phyloP scores from a whole-genome alignment of 2,797 vertebrate genomes.

The Sebastes glaucus region DNA sequence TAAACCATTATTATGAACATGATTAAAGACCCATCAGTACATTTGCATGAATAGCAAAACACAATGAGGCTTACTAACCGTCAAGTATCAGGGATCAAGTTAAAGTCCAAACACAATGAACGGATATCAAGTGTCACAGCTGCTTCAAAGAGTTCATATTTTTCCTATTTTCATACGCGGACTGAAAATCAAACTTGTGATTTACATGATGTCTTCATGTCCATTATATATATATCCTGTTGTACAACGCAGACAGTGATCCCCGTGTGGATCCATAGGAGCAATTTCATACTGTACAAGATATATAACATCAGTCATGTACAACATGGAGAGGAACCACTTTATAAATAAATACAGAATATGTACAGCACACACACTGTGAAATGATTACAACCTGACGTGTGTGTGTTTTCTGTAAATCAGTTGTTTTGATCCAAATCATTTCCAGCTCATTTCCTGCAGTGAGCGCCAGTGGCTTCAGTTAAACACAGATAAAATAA shows the following conservation, averaged over 20 bases:
- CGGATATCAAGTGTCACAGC: background rate
- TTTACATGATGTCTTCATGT: background rate
- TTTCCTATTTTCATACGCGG: background rate
- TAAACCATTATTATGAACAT: slow-evolving; percentile 26
- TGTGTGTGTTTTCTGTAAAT: slow-evolving; percentile 52
- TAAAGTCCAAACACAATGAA: background rate
- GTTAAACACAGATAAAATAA: slow-evolving; percentile 5
- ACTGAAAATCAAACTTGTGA: background rate
- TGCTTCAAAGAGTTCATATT: background rate
- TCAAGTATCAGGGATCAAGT: slow-evolving; percentile 33
- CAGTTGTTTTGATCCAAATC: slow-evolving; percentile 30
- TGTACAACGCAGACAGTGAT: slow-evolving; percentile 17
- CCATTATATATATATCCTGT: background rate
- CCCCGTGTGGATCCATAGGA: slow-evolving; percentile 13
- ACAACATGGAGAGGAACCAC: slow-evolving; percentile 37
- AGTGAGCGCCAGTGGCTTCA: background rate
- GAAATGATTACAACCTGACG: slow-evolving; percentile 47
- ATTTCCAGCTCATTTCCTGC: slow-evolving; percentile 20
- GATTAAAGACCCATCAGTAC: slow-evolving; percentile 6
- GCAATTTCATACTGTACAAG: slow-evolving; percentile 48
- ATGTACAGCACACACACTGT: slow-evolving; percentile 58
- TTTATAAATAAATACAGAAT: slow-evolving; percentile 77
- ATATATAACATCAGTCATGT: slow-evolving; percentile 44
- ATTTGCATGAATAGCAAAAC: slow-evolving; percentile 13
- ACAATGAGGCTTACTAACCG: background rate